Evolutionary conservation across 2,888 invertebrate genomes (phyloP).

Genomic region (Pachydiplax longipennis): DNA sequence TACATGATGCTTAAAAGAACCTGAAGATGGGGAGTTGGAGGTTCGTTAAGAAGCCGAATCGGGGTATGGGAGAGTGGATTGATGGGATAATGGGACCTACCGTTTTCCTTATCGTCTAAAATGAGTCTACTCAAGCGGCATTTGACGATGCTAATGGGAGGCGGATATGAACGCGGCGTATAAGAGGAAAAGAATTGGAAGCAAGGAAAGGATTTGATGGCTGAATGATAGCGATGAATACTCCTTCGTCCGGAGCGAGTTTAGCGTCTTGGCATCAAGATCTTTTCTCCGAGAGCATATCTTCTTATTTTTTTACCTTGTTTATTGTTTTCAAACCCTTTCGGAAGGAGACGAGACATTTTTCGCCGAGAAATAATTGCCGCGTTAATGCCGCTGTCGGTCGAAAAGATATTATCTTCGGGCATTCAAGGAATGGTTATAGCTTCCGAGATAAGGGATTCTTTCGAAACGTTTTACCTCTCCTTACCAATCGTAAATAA

Average conservation of each 20-base stretch:
- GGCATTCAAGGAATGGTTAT: neutral
- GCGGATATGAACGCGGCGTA: conserved; percentile 12
- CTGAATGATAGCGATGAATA: conserved; percentile 24
- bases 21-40: neutral
- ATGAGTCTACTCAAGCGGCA: neutral
- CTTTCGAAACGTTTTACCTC: neutral
- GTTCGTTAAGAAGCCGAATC: neutral
- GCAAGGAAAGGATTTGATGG: conserved; percentile 11
- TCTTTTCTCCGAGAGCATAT: neutral
- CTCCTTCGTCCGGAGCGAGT: neutral
- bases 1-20: neutral
- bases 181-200: neutral
- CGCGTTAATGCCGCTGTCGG: conserved; percentile 3
- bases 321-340: conserved; percentile 26
- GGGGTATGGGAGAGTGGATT: conserved; percentile 6
- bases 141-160: conserved; percentile 40
- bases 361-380: conserved; percentile 27
- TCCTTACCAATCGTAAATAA: neutral
- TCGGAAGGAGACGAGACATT: neutral
- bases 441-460: neutral
- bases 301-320: neutral
- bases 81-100: conserved; percentile 28
- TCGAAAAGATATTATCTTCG: neutral
- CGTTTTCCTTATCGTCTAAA: conserved; percentile 28
- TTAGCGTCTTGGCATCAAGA: conserved; percentile 6